phyloP scores from a whole-genome alignment of 2,797 vertebrate species.

The Carduelis carduelis region DNA sequence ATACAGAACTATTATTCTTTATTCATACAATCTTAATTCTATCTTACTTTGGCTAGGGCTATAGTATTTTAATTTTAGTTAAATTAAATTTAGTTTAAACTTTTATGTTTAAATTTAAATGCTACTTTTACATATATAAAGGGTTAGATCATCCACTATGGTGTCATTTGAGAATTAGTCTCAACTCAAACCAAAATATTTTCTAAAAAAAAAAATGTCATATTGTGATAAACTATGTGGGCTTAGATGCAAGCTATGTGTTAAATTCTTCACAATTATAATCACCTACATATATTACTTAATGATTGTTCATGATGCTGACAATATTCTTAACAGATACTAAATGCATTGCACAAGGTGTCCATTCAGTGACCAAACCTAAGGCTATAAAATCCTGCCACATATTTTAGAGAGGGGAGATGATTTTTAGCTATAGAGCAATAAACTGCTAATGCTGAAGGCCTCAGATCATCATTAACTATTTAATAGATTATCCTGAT shows the following conservation, averaged over 20 bases:
- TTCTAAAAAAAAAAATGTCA: background rate
- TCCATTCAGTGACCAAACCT: background rate
- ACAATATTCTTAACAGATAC: background rate
- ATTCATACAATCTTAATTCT: background rate
- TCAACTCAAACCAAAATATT: background rate
- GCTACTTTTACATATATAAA: background rate
- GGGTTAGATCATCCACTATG: background rate
- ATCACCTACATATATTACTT: background rate
- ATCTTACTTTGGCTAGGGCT: background rate
- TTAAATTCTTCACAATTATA: background rate
- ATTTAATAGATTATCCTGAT: background rate
- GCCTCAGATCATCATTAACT: background rate
- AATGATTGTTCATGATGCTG: background rate
- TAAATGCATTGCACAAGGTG: background rate
- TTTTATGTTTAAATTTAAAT: background rate
- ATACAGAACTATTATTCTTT: background rate
- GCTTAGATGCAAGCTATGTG: background rate
- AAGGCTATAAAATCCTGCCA: background rate
- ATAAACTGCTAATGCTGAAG: background rate
- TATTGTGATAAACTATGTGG: background rate
- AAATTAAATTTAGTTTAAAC: no score
- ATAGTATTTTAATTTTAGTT: background rate
- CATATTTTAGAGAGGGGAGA: background rate
- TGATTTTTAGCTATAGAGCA: background rate
- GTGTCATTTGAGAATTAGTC: background rate